Evolutionary conservation across 2,113 vertebrate genomes (phyloP).

Genomic region (Aix galericulata): DNA sequence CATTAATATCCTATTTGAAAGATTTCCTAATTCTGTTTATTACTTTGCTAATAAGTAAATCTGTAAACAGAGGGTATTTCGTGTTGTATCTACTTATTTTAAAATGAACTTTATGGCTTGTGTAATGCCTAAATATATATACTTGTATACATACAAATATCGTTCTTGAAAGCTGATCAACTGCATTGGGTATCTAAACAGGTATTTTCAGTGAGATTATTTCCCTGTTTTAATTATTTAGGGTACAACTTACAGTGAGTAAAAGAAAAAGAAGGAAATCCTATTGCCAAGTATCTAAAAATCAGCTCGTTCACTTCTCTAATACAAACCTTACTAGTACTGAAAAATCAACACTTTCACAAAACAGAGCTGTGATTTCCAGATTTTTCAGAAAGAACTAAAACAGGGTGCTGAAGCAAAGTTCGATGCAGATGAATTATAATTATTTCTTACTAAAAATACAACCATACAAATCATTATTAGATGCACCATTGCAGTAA

Average conservation of each 20-base stretch:
- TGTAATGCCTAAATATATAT: background rate
- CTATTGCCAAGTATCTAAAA: background rate
- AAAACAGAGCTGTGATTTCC: background rate
- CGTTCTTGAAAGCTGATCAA: background rate
- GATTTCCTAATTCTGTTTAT: slow-evolving; percentile 39
- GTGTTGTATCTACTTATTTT: background rate
- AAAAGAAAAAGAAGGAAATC: background rate
- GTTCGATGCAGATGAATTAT: background rate
- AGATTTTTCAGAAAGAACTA: background rate
- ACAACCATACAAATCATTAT: background rate
- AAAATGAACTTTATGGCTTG: background rate
- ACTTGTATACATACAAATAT: background rate
- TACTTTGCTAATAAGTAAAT: slow-evolving; percentile 62
- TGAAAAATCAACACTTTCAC: background rate
- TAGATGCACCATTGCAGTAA: background rate
- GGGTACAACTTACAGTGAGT: background rate
- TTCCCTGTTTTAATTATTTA: background rate
- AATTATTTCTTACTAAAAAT: background rate
- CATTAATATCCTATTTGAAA: background rate
- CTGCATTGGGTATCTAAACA: background rate
- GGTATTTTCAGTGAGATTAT: background rate
- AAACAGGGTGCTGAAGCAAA: background rate
- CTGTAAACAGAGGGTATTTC: slow-evolving; percentile 22
- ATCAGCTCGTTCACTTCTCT: background rate
- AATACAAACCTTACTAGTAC: background rate